phyloP scores from a whole-genome alignment of 2,888 invertebrate species.

The Thereva unica region DNA sequence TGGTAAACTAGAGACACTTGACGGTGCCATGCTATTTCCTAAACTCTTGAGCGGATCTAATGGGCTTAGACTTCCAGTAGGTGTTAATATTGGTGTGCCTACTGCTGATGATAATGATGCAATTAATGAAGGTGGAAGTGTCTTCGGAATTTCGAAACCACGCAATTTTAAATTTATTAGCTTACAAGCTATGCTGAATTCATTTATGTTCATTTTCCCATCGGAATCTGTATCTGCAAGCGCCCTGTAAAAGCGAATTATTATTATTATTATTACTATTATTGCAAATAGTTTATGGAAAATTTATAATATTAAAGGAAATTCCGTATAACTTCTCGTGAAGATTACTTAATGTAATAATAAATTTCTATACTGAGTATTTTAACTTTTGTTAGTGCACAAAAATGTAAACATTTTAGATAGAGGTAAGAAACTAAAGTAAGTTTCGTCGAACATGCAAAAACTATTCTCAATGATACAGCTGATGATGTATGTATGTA shows the following conservation, averaged over 20 bases:
- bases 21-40: slow-evolving; percentile 41
- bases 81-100: slow-evolving; percentile 55
- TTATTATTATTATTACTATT: too few species aligned
- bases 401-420: too few species aligned
- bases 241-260: slow-evolving; percentile 62
- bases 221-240: slow-evolving; percentile 95
- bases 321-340: too few species aligned
- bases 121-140: slow-evolving; percentile 76
- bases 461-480: too few species aligned
- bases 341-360: too few species aligned
- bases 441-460: too few species aligned
- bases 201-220: slow-evolving; percentile 93
- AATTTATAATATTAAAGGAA: too few species aligned
- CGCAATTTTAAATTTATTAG: slow-evolving; percentile 90
- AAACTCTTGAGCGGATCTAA: slow-evolving; percentile 50
- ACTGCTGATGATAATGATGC: slow-evolving; percentile 67
- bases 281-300: too few species aligned
- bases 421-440: too few species aligned
- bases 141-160: slow-evolving; percentile 87
- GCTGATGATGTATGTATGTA: too few species aligned
- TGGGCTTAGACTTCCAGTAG: slow-evolving; percentile 54
- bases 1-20: slow-evolving; percentile 31
- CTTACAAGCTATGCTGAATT: slow-evolving; percentile 98
- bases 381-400: too few species aligned
- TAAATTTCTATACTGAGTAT: too few species aligned